These are phyloP conservation scores for Spilogale gracilis DNA, from an alignment of 2,113 vertebrate species.

Conservation along the genomic window DNA sequence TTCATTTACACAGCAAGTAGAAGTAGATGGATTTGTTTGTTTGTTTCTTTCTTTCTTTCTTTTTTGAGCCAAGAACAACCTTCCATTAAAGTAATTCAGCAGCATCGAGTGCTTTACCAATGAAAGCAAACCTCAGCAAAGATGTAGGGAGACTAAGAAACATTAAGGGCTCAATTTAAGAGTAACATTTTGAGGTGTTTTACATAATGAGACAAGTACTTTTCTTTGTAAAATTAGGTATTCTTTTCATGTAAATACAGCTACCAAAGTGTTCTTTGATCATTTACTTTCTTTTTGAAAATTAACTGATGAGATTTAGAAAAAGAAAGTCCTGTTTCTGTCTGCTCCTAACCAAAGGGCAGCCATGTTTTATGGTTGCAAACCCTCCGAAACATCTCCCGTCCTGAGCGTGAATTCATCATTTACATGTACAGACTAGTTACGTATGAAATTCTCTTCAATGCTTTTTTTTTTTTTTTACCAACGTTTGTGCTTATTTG, in stretches of 20 bases:
- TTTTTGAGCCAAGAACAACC: conserved; percentile 35
- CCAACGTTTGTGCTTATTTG: neutral
- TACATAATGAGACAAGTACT: neutral
- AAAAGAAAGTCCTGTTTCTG: conserved; percentile 96
- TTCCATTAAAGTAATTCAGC: conserved; percentile 29
- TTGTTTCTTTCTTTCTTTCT: too few relatives aligned
- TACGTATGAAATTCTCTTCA: conserved; percentile 85
- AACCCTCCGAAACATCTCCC: conserved; percentile 94
- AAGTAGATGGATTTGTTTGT: neutral
- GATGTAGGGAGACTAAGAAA: neutral
- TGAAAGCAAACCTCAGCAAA: neutral
- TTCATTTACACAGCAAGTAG: conserved; percentile 24
- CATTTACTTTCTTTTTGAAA: conserved; percentile 21
- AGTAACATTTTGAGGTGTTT: conserved; percentile 42
- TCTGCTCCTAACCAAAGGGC: conserved; percentile 94
- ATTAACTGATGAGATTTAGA: conserved; percentile 93
- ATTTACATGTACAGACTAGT: conserved; percentile 94
- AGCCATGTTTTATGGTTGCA: conserved; percentile 94
- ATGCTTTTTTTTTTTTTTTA: neutral
- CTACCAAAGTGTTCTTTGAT: neutral
- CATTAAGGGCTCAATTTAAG: neutral
- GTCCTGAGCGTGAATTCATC: conserved; percentile 94
- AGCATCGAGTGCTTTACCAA: conserved; percentile 16
- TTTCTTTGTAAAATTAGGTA: neutral
- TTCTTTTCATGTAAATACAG: conserved; percentile 33